A percentile compares a stretch with the other conserved stretches of the same genome.
Conservation (phyloP, 2,888 invertebrate genomes). For the Chorisops tibialis region DNA sequence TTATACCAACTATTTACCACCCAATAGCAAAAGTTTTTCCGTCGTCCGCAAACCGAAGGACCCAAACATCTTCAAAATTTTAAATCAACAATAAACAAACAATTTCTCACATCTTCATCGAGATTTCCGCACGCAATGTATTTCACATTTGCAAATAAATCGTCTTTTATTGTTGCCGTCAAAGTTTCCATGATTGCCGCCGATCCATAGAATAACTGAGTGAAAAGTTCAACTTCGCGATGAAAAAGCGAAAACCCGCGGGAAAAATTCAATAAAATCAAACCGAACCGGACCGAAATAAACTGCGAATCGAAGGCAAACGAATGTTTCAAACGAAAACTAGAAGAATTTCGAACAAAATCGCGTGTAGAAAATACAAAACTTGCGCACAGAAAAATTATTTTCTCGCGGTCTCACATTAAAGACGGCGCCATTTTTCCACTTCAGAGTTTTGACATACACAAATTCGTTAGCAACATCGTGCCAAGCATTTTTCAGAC, state of each 20-base stretch:
- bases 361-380: neutral
- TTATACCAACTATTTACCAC: no score
- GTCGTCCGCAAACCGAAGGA: no score
- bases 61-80: no score
- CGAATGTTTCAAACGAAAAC: neutral
- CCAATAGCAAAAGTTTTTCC: no score
- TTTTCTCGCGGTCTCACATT: no score
- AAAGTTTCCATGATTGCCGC: slow-evolving; percentile 41
- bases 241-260: neutral
- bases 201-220: neutral
- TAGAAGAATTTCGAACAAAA: neutral
- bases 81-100: neutral
- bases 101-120: slow-evolving; percentile 61
- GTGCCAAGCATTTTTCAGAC: no score
- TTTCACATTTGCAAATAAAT: slow-evolving; percentile 76
- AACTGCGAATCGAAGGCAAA: neutral
- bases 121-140: slow-evolving; percentile 80
- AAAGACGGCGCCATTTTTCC: slow-evolving; percentile 18
- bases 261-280: neutral
- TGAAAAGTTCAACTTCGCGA: neutral
- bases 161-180: slow-evolving; percentile 42
- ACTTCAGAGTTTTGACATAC: slow-evolving; percentile 8
- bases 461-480: no score
- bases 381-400: no score
- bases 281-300: neutral